Conservation (phyloP, 2,113 vertebrate species). For the Myiopsitta monachus region DNA sequence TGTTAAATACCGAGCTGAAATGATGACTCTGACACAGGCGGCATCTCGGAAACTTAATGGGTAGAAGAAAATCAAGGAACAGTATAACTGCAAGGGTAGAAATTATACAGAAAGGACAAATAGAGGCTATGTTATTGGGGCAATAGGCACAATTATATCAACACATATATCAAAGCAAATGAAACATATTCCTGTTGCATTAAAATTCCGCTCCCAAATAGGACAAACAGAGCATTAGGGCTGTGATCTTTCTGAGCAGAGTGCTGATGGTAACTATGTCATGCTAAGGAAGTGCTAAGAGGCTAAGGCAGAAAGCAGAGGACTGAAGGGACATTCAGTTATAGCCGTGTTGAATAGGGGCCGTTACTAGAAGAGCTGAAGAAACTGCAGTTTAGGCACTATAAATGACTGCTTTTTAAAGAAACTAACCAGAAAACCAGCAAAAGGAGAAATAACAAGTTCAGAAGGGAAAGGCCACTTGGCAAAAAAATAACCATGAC, state of each 20-base stretch:
- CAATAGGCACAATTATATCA: background rate
- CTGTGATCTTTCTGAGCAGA: background rate
- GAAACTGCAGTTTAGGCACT: background rate
- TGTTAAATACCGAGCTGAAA: background rate
- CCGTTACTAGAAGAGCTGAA: background rate
- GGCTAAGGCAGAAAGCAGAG: background rate
- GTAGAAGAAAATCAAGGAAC: background rate
- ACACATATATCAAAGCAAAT: background rate
- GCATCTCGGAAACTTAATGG: background rate
- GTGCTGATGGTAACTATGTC: background rate
- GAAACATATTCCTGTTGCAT: background rate
- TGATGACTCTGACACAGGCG: background rate
- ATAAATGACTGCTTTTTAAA: background rate
- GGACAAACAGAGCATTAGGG: background rate
- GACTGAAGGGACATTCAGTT: background rate
- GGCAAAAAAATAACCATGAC: background rate
- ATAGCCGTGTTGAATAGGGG: background rate
- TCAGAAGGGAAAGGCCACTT: background rate
- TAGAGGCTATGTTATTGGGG: background rate
- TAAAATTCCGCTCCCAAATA: background rate
- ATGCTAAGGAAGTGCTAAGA: background rate
- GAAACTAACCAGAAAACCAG: constrained; percentile 27
- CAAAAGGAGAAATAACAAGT: background rate
- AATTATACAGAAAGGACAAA: background rate
- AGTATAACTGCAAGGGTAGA: background rate